phyloP scores from a whole-genome alignment of 2,888 invertebrate species.

The Fabriciana adippe region DNA sequence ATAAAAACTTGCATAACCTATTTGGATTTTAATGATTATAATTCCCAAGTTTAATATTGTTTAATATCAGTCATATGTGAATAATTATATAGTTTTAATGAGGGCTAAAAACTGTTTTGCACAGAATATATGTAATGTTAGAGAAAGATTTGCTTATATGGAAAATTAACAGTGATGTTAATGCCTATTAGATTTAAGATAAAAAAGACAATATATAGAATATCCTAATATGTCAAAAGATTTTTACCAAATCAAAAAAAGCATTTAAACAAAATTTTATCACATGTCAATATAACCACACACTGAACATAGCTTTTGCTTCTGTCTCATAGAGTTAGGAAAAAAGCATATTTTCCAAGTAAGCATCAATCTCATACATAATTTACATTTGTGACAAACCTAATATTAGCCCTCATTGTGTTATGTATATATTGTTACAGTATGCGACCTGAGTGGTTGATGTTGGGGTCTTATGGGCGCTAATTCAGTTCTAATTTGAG shows the following conservation, averaged over 20 bases:
- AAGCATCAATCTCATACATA: conserved; percentile 4
- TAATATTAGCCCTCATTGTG: conserved; percentile 16
- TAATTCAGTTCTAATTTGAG: conserved; percentile 36
- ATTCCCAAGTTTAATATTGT: background rate
- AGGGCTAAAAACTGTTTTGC: conserved; percentile 14
- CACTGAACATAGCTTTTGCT: background rate
- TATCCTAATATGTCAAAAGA: background rate
- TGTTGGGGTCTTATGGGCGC: conserved; percentile 39
- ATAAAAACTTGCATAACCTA: conserved; percentile 2
- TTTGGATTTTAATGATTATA: background rate
- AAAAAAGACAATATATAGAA: background rate
- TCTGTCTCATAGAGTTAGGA: background rate
- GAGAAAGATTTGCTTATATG: conserved; percentile 4
- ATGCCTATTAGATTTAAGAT: background rate
- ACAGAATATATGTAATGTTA: background rate
- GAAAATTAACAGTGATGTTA: background rate
- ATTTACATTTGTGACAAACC: conserved; percentile 11
- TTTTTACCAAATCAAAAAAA: background rate
- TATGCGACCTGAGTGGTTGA: conserved; percentile 66
- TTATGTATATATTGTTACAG: conserved; percentile 70
- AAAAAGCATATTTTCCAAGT: background rate
- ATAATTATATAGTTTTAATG: background rate
- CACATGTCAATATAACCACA: background rate
- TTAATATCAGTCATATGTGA: conserved; percentile 13
- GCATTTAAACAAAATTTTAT: background rate